Conservation (phyloP, 1,140 invertebrate genomes). For the Oreohelix idahoensis region DNA sequence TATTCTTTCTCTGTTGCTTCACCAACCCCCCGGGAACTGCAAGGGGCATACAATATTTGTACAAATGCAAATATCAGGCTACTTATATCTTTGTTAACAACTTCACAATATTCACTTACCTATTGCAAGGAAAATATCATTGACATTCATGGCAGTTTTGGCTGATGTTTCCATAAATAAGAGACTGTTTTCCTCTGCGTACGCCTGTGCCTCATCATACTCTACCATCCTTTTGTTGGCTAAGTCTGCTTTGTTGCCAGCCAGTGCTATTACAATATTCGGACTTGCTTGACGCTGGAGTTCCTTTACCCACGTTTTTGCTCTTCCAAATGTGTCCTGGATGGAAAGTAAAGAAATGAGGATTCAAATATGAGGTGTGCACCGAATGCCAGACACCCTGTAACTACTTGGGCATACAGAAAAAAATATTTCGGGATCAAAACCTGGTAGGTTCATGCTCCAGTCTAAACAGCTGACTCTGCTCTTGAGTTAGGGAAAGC, state of each 20-base stretch:
- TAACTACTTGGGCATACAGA: too few species aligned
- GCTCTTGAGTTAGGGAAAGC: too few species aligned
- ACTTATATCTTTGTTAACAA: too few species aligned
- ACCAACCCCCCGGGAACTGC: too few species aligned
- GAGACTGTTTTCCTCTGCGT: constrained; percentile 98
- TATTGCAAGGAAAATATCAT: constrained; percentile 99
- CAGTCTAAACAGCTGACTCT: too few species aligned
- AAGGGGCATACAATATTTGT: too few species aligned
- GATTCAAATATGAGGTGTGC: background rate
- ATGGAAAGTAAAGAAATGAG: constrained; percentile 27
- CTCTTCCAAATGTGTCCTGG: constrained; percentile 96
- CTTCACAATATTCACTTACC: constrained; percentile 82
- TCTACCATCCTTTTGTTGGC: constrained; percentile 97
- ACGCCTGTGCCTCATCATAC: constrained; percentile 97
- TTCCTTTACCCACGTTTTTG: constrained; percentile 99
- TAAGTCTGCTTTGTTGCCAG: constrained; percentile 95
- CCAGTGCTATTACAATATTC: constrained; percentile 94
- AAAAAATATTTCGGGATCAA: too few species aligned
- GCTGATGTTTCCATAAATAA: constrained; percentile 99
- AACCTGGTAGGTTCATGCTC: too few species aligned
- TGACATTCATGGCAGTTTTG: constrained; percentile 99
- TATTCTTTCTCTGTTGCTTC: too few species aligned
- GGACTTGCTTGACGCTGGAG: constrained; percentile 97
- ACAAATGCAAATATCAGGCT: too few species aligned
- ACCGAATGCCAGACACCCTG: too few species aligned